phyloP scores from a whole-genome alignment of 2,113 vertebrate genomes.

The Ophiodon elongatus region DNA sequence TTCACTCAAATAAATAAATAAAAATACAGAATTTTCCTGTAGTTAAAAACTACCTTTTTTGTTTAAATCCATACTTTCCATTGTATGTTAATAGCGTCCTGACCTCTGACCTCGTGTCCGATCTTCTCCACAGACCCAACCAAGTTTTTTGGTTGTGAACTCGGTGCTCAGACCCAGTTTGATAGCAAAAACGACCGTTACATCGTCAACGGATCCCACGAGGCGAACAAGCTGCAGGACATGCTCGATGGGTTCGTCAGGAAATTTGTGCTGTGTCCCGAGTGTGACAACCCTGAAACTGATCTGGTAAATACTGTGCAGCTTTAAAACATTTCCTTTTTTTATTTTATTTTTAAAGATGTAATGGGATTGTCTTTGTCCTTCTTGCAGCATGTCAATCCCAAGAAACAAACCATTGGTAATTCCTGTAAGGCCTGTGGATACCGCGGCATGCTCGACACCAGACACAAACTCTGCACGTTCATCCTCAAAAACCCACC shows the following conservation, averaged over 20 bases:
- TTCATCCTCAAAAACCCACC: constrained; percentile 99
- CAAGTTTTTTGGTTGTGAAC: constrained; percentile 99
- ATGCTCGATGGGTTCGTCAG: constrained; percentile 99
- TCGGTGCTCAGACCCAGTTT: constrained; percentile 99
- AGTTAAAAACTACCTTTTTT: too few species aligned
- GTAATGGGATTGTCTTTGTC: neutral
- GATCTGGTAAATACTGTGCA: constrained; percentile 88
- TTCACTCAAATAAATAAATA: too few species aligned
- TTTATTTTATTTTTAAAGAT: too few species aligned
- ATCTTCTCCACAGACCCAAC: constrained; percentile 89
- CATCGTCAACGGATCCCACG: constrained; percentile 99
- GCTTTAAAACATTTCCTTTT: neutral
- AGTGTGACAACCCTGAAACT: constrained; percentile 99
- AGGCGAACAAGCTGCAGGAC: constrained; percentile 99
- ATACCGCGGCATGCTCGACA: constrained; percentile 98
- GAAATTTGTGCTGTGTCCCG: constrained; percentile 99
- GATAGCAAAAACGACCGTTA: constrained; percentile 99
- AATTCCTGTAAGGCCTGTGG: constrained; percentile 99
- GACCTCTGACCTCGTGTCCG: neutral
- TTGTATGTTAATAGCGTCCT: neutral
- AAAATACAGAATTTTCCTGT: too few species aligned
- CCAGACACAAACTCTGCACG: constrained; percentile 99
- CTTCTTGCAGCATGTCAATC: constrained; percentile 93
- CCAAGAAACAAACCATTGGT: constrained; percentile 99
- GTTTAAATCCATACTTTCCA: too few species aligned